Conservation (phyloP, 2,888 invertebrate species). For the Boloria selene region DNA sequence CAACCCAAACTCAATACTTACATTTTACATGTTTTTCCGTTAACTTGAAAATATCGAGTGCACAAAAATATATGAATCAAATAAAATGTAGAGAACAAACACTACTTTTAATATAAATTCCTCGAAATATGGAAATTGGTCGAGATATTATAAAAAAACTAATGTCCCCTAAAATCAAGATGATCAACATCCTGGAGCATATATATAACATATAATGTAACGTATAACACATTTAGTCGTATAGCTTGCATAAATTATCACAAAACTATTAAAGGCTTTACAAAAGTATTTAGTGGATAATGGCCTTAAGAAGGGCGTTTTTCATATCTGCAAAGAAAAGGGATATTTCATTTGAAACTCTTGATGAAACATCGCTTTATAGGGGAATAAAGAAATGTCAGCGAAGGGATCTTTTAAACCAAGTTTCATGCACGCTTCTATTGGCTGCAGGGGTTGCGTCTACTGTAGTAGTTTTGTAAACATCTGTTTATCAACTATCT, state of each 20-base stretch:
- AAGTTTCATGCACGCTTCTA: slow-evolving; percentile 24
- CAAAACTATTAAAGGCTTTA: slow-evolving; percentile 2
- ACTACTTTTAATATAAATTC: no score
- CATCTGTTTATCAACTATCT: background rate
- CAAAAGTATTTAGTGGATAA: slow-evolving; percentile 1
- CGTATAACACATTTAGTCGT: background rate
- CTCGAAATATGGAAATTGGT: no score
- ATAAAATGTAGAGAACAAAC: no score
- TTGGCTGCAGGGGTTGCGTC: slow-evolving; percentile 11
- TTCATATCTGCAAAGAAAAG: slow-evolving; percentile 32
- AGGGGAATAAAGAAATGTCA: slow-evolving; percentile 33
- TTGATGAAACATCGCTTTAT: slow-evolving; percentile 37
- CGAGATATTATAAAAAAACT: no score
- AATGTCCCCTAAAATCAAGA: no score
- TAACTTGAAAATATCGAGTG: no score
- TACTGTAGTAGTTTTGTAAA: background rate
- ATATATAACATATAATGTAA: background rate
- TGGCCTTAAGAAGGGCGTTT: slow-evolving; percentile 6
- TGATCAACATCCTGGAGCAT: no score
- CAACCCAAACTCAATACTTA: no score
- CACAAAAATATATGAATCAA: no score
- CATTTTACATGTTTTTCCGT: no score
- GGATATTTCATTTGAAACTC: slow-evolving; percentile 33
- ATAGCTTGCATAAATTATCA: background rate
- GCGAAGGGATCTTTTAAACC: slow-evolving; percentile 24